Evolutionary conservation across 2,113 vertebrate species (phyloP), one percentile per base, ranked within the genome.

Genomic region (Poicephalus meyeri): DNA sequence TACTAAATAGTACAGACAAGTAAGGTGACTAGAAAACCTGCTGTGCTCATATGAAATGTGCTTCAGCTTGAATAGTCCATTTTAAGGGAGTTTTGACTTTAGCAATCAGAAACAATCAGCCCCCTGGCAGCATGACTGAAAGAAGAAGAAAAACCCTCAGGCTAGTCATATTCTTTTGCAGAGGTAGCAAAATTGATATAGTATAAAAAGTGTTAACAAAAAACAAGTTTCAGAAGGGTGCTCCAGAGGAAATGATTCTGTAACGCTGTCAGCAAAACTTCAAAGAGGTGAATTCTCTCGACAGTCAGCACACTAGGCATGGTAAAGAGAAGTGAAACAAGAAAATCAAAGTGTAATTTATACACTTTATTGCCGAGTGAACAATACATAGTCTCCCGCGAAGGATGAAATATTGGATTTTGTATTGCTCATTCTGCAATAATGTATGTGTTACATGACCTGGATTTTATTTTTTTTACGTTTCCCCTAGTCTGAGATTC

Each of bases 331-430:
- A 85, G 37, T 77, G 79, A 87, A 94, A 78, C 55, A 86, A 80
- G 82, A 93, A 94, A 97, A 95, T 95, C 91, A 93, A 95, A 95
- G 77, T 91, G 73, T 95, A 96, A 91, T 93, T 97, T 96, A 84
- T 90, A 83, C 23, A 39, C 53, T 92, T 93, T 91, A 92, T 84
- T 96, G 71, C 80, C 3, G 0, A 95, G 82, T 73, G 94, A 97
- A 87, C 89, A 88, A 95, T 61, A 64, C 39, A 41, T 53, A 37
- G 47, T 76, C 89, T 93, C 69, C 58, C 0, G 0, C 73, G 92
- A 93, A 91, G 74, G 47, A 69, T 88, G 74, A 95, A 95, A 80
- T 95, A 77, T 16, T 95, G 92, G 81, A 87, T 95, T 96, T 91
- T 77, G 21, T 78, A 46, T 78, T 93, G 58, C 74, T 91, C 1